Conservation (phyloP, 2,797 vertebrate species). For the Anabas testudineus region DNA sequence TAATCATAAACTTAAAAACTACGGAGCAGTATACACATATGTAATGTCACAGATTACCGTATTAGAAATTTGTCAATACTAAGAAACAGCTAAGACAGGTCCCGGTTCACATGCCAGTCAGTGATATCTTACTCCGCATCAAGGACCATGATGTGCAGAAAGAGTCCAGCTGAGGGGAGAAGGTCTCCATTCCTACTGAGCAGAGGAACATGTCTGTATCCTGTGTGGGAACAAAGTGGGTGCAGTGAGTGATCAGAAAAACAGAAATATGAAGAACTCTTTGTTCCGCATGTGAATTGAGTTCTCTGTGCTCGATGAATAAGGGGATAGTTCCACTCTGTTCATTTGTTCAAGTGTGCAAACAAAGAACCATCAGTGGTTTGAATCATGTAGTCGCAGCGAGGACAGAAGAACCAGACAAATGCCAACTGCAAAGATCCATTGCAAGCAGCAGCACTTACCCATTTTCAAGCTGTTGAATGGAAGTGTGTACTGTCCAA, state of each 20-base stretch:
- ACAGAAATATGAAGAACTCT: conserved; percentile 25
- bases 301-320: conserved; percentile 17
- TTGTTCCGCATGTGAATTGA: conserved; percentile 39
- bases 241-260: conserved; percentile 32
- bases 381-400: neutral
- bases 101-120: neutral
- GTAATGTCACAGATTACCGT: neutral
- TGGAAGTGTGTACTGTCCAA: conserved; percentile 93
- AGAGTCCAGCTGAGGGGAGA: conserved; percentile 90
- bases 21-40: neutral
- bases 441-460: conserved; percentile 67
- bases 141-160: conserved; percentile 87
- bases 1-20: conserved; percentile 49
- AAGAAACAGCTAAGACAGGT: conserved; percentile 6
- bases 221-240: conserved; percentile 76
- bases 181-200: conserved; percentile 88
- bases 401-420: neutral
- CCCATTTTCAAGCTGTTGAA: conserved; percentile 92
- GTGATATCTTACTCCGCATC: conserved; percentile 73
- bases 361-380: conserved; percentile 6
- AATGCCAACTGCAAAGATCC: neutral
- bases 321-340: conserved; percentile 10
- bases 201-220: conserved; percentile 95
- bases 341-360: conserved; percentile 34
- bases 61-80: too few species aligned